Evolutionary conservation across 2,888 invertebrate genomes (phyloP), one percentile per base, ranked within the genome.

Genomic region (Linyphia triangularis): DNA sequence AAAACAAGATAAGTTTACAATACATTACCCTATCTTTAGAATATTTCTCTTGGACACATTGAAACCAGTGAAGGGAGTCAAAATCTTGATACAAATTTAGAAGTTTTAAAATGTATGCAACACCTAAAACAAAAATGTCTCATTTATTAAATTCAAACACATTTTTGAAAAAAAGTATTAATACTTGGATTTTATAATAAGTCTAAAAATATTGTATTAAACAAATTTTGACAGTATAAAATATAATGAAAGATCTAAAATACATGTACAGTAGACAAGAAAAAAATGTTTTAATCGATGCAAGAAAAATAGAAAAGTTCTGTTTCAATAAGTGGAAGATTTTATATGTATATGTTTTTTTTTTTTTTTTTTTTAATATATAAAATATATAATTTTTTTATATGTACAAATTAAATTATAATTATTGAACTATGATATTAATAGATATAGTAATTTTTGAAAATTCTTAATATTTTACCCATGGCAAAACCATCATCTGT

Each of bases 401-500:
- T 63, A 13, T 24, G 40, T 40, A 40, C 7, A 40, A 28, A 16
- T 65, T 7, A 0, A 30, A 30, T 65, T 65, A 9, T 1, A n/a
- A 28, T 65, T n/a, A 16, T 28, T n/a, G 16, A 65, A 63, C 7
- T 22, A 30, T 22, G 19, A 6, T 16, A 10, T 13, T 30, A n/a
- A 6, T n/a, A 5, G 7, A 30, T n/a, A 30, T 1, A n/a, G 1
- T 30, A n/a, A 16, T 30, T 65, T 22, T 22, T 63, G 16, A 24
- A 26, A 0, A 63, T 2, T 16, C 9, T 67, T 22, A 22, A 65
- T 2, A 51, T 40, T 43, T 70, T 93, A 92, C 99, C 99, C 95
- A 99, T 97, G 4, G 98, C 96, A 93, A 99, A 99, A 16, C 99
- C 99, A 93, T 99, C 99, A 93, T 99, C 99, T 13, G 98, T 98